Base-by-base conservation (phyloP, 2,888 invertebrate genomes). In the Ichneumoninae sp. region DNA sequence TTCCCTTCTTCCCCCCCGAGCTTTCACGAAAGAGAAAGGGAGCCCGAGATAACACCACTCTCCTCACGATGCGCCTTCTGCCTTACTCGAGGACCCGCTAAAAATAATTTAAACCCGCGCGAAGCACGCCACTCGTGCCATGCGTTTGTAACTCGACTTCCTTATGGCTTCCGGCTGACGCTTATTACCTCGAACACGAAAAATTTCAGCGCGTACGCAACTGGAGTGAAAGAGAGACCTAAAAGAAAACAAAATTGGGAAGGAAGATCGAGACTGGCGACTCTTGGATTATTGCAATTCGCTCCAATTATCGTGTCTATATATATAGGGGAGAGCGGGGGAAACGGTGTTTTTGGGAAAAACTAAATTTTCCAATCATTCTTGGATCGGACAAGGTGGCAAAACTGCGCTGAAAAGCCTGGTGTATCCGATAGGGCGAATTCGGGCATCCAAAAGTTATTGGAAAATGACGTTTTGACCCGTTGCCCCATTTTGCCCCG, bases 101-200 rank as follows among this genome's bases (percentile, higher is more conserved):
- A 85, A 85, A 85, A 85, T 85, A 85, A 85, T 85, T 74, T 69
- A 75, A 65, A 63, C 22, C 50, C 75, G 47, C 82, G 70, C 50
- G 50, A 57, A 65, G 47, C 33, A 66, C n/a, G 66, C 44, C 40
- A 40, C 66, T 66, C 66, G 65, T 52, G 50, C 33, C 65, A 33
- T 63, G 50, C 63, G 74, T 10, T 63, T 19, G 30, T 50, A 52
- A 75, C 52, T 16, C 22, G 52, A 63, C 65, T 66, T 76, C 52
- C 52, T n/a, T 16, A 36, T 66, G 54, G 36, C 19, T 69, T 40
- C 19, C 22, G 3, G 44, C 52, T 30, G 50, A 65, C 66, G 79
- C 54, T 71, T 71, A 65, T 71, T 71, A 71, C 70, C 33, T 63
- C 47, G 65, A 54, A 52, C n/a, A 22, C 22, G 57, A 76, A 36